phyloP scores from a whole-genome alignment of 2,888 invertebrate species.

The Beris chalybata region DNA sequence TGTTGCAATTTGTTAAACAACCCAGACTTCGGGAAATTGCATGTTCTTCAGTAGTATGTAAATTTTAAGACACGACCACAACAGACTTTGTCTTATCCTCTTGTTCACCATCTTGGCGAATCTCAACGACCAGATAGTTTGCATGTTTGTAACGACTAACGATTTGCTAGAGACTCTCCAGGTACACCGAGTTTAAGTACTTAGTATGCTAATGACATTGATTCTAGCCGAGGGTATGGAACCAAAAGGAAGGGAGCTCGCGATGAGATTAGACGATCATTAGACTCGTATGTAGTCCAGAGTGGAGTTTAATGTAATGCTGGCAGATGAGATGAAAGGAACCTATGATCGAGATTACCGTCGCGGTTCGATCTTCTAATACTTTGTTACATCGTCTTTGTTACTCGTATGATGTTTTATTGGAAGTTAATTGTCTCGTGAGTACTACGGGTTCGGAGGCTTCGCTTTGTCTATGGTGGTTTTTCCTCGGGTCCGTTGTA shows the following conservation, averaged over 20 bases:
- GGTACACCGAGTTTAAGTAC: slow-evolving; percentile 17
- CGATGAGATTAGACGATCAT: slow-evolving; percentile 18
- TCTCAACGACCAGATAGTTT: background rate
- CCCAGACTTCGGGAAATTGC: background rate
- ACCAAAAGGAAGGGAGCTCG: slow-evolving; percentile 2
- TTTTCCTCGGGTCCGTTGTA: no score
- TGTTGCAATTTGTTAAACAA: slow-evolving; percentile 31
- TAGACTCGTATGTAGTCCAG: background rate
- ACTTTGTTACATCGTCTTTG: background rate
- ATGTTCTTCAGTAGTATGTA: no score
- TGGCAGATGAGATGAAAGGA: no score
- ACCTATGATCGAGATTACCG: no score
- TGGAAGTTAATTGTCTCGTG: slow-evolving; percentile 24
- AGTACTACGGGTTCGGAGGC: no score
- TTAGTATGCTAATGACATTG: slow-evolving; percentile 32
- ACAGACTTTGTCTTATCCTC: no score
- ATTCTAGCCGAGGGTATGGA: background rate
- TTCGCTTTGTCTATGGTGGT: no score
- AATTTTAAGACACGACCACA: no score
- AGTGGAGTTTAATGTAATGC: no score
- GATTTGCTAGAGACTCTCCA: slow-evolving; percentile 17
- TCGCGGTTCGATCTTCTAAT: no score
- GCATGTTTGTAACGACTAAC: slow-evolving; percentile 13
- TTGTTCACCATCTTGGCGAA: no score
- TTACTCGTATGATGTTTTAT: slow-evolving; percentile 23